phyloP scores from a whole-genome alignment of 2,113 vertebrate genomes.

The Syngnathus floridae region DNA sequence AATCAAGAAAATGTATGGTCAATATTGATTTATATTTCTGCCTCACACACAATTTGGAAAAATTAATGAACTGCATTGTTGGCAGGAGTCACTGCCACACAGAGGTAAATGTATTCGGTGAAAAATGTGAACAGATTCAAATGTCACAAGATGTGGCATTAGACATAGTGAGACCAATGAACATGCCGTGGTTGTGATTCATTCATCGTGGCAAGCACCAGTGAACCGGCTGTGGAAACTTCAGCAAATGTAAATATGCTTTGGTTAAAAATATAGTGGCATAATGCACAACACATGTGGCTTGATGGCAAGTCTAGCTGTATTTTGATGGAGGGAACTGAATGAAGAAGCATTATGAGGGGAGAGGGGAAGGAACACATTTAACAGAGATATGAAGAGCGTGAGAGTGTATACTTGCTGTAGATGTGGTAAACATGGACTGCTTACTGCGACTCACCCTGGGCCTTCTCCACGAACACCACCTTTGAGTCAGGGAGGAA shows the following conservation, averaged over 20 bases:
- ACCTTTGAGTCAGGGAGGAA: conserved; percentile 95
- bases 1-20: conserved; percentile 48
- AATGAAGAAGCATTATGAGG: conserved; percentile 37
- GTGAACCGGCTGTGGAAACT: conserved; percentile 76
- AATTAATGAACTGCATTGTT: conserved; percentile 15
- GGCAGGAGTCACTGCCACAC: conserved; percentile 9
- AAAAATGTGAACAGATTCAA: conserved; percentile 34
- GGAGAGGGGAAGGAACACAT: conserved; percentile 29
- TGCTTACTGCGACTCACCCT: conserved; percentile 73
- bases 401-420: conserved; percentile 14
- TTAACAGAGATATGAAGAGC: conserved; percentile 35
- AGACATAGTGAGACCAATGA: conserved; percentile 41
- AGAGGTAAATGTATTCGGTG: conserved; percentile 7
- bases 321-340: conserved; percentile 72
- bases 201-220: conserved; percentile 72
- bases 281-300: conserved; percentile 76
- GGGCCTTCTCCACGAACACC: conserved; percentile 95
- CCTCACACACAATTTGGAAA: conserved; percentile 48
- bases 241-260: conserved; percentile 76
- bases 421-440: conserved; percentile 29
- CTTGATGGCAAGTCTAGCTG: conserved; percentile 60
- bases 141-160: conserved; percentile 33
- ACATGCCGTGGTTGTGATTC: conserved; percentile 72
- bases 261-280: conserved; percentile 77
- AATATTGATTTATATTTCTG: conserved; percentile 35